Conservation (phyloP, 2,113 vertebrate genomes). For the Carlito syrichta region DNA sequence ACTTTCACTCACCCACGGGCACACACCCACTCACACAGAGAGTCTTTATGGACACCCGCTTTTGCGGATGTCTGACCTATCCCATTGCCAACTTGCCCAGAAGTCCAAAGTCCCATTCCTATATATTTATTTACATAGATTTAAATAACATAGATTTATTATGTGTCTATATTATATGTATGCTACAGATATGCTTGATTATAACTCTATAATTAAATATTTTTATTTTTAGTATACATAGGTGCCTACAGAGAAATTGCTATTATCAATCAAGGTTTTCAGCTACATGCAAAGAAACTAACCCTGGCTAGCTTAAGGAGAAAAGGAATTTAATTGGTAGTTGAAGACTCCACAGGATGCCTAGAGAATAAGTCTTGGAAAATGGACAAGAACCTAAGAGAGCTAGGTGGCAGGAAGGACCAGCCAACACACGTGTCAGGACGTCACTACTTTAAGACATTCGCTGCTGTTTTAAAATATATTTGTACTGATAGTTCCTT, state of each 20-base stretch:
- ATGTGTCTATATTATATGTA: not conserved
- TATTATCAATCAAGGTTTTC: not conserved
- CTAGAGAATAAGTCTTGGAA: not conserved
- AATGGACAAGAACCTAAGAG: not conserved
- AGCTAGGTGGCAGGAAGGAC: not conserved
- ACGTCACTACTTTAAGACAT: not conserved
- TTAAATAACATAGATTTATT: not conserved
- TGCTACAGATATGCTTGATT: not conserved
- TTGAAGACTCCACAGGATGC: conserved; percentile 21
- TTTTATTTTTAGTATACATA: conserved; percentile 19
- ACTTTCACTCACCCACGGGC: too few relatives aligned
- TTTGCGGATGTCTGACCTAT: too few relatives aligned
- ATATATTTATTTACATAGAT: not conserved
- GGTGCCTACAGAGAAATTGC: not conserved
- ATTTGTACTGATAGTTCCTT: not conserved
- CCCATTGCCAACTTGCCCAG: too few relatives aligned
- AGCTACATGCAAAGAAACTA: not conserved
- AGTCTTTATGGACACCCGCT: too few relatives aligned
- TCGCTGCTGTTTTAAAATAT: not conserved
- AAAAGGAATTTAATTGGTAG: not conserved
- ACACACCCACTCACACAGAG: too few relatives aligned
- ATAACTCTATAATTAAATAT: not conserved
- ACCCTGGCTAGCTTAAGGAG: not conserved
- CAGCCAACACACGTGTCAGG: not conserved
- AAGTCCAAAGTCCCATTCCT: not conserved